Percentiles rank a stretch among this genome's conserved stretches.
These are phyloP conservation scores for Eupithecia centaureata DNA, from an alignment of 2,888 invertebrate species.

Conservation along the genomic window DNA sequence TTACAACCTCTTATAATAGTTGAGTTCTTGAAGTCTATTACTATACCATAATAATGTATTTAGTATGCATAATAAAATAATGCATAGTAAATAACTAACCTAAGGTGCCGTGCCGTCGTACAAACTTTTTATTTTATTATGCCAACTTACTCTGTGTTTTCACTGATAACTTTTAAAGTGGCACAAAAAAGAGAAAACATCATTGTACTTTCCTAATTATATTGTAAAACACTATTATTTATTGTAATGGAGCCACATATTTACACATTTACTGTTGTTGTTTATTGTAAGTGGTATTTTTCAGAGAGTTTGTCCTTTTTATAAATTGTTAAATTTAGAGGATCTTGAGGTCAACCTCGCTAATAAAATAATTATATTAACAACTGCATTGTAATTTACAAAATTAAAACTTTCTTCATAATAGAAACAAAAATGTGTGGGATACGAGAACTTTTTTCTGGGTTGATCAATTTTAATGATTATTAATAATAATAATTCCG, in stretches of 20 bases:
- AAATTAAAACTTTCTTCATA: background rate
- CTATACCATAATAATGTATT: background rate
- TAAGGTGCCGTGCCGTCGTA: too few relatives aligned
- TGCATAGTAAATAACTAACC: too few relatives aligned
- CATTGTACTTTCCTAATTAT: conserved; percentile 19
- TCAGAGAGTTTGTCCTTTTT: conserved; percentile 40
- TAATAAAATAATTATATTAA: conserved; percentile 54
- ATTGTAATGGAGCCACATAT: conserved; percentile 41
- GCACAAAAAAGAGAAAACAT: conserved; percentile 22
- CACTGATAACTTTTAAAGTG: conserved; percentile 14
- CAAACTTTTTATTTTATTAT: conserved; percentile 14
- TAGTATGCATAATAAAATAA: background rate
- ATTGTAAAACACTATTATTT: conserved; percentile 43
- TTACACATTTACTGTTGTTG: conserved; percentile 43
- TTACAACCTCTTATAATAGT: background rate
- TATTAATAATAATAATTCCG: too few relatives aligned
- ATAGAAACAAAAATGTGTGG: too few relatives aligned
- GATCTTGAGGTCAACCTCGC: conserved; percentile 52
- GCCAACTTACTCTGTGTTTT: conserved; percentile 31
- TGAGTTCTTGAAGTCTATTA: background rate
- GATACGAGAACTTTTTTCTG: too few relatives aligned
- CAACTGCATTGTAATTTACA: conserved; percentile 27
- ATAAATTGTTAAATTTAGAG: conserved; percentile 49
- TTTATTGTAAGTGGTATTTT: conserved; percentile 46
- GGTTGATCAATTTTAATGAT: too few relatives aligned